Percentiles rank a stretch among this genome's conserved stretches.
phyloP scores from a whole-genome alignment of 2,888 invertebrate genomes.

The Agrilus cyanescens region DNA sequence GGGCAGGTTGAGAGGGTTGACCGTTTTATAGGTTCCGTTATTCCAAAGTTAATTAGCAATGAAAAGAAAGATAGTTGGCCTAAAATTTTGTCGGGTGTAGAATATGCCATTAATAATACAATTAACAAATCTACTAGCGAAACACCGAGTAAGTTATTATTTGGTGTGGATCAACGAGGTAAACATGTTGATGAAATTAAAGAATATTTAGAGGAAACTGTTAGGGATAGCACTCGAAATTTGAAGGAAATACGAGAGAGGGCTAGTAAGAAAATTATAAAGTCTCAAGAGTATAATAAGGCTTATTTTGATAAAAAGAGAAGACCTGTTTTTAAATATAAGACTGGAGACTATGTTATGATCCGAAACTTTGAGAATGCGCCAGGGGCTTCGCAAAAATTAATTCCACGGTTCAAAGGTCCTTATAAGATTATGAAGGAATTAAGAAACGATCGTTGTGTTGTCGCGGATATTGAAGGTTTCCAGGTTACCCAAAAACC shows the following conservation, averaged over 20 bases:
- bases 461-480: conserved; percentile 11
- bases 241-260: conserved; percentile 2
- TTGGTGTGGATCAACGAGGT: conserved; percentile 21
- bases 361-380: conserved; percentile 14
- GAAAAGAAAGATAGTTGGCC: too few relatives aligned
- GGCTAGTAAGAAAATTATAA: conserved; percentile 5
- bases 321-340: conserved; percentile 12
- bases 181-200: conserved; percentile 3
- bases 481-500: conserved; percentile 9
- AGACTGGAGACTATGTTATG: conserved; percentile 15
- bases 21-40: too few relatives aligned
- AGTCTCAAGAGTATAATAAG: conserved; percentile 6
- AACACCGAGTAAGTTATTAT: conserved; percentile 21
- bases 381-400: conserved; percentile 14
- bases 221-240: conserved; percentile 10
- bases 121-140: conserved; percentile 19
- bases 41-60: too few relatives aligned
- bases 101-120: conserved; percentile 19
- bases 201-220: conserved; percentile 4
- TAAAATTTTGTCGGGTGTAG: conserved; percentile 8
- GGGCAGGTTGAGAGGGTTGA: too few relatives aligned
- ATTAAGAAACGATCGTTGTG: conserved; percentile 16
- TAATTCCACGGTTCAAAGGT: conserved; percentile 16
- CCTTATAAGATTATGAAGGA: conserved; percentile 16
- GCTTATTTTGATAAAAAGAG: conserved; percentile 10